Conservation (phyloP, 2,888 invertebrate genomes). For the Phortica magna region DNA sequence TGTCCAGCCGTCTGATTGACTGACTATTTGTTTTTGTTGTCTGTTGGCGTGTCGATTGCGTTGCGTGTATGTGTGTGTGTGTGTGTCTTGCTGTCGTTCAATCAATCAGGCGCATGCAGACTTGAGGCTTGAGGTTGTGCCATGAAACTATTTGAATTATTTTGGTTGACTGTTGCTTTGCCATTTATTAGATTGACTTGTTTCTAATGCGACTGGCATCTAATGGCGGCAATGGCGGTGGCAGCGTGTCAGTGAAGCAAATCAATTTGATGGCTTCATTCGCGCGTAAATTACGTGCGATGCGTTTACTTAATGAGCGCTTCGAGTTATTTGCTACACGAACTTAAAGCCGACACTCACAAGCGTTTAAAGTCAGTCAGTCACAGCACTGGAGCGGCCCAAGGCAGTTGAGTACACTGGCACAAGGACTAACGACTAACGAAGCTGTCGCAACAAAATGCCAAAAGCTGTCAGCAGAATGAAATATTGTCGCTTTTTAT, state of each 20-base stretch:
- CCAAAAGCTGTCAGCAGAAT: constrained; percentile 69
- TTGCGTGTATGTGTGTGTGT: constrained; percentile 10
- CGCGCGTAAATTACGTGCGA: constrained; percentile 61
- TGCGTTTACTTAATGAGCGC: constrained; percentile 68
- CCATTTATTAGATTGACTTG: background rate
- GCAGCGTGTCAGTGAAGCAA: constrained; percentile 38
- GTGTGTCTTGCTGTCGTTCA: constrained; percentile 37
- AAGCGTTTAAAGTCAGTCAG: background rate
- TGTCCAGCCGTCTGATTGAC: background rate
- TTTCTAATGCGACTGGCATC: background rate
- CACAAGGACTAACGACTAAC: constrained; percentile 46
- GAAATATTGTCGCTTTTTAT: constrained; percentile 67
- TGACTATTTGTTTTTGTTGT: background rate
- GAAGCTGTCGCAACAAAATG: constrained; percentile 20
- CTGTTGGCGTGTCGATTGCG: background rate
- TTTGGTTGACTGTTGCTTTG: background rate
- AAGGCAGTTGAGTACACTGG: constrained; percentile 46
- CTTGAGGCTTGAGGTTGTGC: background rate
- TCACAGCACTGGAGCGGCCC: constrained; percentile 47
- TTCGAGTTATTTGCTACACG: constrained; percentile 36
- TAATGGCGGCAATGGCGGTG: background rate
- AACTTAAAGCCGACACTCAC: constrained; percentile 30
- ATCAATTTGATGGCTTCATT: constrained; percentile 60
- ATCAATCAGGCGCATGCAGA: constrained; percentile 39
- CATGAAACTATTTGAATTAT: constrained; percentile 24